Evolutionary conservation across 2,888 invertebrate genomes (phyloP).

Genomic region (Minunthozetes semirufus): DNA sequence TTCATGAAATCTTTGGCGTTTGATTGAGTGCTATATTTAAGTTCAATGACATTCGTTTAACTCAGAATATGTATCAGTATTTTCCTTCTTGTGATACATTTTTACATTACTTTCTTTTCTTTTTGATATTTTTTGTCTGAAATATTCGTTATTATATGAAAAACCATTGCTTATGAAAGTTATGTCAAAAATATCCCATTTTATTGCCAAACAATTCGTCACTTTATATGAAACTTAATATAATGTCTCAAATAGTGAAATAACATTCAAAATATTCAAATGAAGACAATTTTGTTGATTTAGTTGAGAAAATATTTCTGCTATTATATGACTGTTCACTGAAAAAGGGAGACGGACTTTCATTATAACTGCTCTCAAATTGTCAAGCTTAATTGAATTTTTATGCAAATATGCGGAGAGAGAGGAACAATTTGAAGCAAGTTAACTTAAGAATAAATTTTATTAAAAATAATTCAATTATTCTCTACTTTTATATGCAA

Average conservation of each 20-base stretch:
- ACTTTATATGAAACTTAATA: background rate
- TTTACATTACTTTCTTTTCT: background rate
- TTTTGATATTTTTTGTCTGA: background rate
- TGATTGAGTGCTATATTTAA: background rate
- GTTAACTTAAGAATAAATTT: background rate
- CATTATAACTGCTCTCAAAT: background rate
- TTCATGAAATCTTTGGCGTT: background rate
- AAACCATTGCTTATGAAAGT: background rate
- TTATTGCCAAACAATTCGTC: background rate
- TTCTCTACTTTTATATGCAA: background rate
- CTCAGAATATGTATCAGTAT: background rate
- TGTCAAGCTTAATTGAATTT: conserved; percentile 4
- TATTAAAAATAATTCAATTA: background rate
- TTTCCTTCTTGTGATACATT: background rate
- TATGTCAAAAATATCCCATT: background rate
- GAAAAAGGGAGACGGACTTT: background rate
- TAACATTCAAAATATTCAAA: too few relatives aligned
- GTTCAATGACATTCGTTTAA: background rate
- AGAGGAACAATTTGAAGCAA: background rate
- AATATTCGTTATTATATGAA: background rate
- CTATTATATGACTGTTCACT: background rate
- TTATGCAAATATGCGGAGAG: background rate
- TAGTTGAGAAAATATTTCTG: background rate
- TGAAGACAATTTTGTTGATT: too few relatives aligned
- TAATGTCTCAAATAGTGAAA: too few relatives aligned